Evolutionary conservation across 2,797 vertebrate genomes (phyloP).

Genomic region (Bradypodion pumilum): DNA sequence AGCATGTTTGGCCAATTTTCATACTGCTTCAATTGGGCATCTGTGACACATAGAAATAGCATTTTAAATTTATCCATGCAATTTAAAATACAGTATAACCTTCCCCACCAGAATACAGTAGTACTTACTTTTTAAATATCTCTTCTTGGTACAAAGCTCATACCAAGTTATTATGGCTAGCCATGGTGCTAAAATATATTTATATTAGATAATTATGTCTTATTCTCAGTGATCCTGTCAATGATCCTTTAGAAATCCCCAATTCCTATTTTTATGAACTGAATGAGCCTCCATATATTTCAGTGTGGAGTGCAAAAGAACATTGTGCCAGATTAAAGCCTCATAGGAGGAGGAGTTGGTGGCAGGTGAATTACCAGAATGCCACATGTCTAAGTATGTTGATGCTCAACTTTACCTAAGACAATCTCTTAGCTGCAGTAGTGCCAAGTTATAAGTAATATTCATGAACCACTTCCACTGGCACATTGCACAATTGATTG

Average conservation of each 20-base stretch:
- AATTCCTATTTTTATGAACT: neutral
- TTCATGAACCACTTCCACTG: too few relatives aligned
- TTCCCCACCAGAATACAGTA: constrained; percentile 7
- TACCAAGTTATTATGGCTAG: neutral
- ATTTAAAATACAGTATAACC: neutral
- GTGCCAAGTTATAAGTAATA: too few relatives aligned
- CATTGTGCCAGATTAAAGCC: neutral
- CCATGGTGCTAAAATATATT: neutral
- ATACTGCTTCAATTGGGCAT: constrained; percentile 47
- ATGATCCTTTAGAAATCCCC: neutral
- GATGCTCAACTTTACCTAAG: neutral
- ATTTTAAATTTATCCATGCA: neutral
- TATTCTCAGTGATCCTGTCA: neutral
- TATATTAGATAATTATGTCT: neutral
- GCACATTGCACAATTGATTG: too few relatives aligned
- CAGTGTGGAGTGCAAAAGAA: neutral
- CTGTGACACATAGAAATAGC: neutral
- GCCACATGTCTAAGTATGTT: neutral
- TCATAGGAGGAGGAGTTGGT: neutral
- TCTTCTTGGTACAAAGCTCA: neutral
- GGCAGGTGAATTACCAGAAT: neutral
- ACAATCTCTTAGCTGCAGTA: neutral
- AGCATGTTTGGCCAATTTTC: constrained; percentile 45
- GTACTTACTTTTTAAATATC: neutral
- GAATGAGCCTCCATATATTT: neutral